Percentiles rank a stretch among this genome's conserved stretches.
These are phyloP conservation scores for Aspidiotus rigidus DNA, from an alignment of 2,888 invertebrate genomes.

Conservation along the genomic window DNA sequence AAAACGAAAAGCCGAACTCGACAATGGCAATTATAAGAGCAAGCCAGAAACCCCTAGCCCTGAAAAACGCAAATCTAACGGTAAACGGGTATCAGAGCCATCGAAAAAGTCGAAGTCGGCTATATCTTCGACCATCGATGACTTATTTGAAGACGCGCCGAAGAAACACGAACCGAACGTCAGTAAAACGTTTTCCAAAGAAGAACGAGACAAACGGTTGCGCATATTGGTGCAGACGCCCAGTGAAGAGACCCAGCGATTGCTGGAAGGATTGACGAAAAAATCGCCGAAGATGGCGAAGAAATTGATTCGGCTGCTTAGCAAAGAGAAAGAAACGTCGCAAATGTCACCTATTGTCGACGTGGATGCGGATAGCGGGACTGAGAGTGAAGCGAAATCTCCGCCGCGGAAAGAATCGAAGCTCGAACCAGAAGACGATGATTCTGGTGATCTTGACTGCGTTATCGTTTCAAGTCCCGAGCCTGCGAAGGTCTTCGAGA, in stretches of 20 bases:
- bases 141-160: conserved; percentile 2
- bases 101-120: background rate
- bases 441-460: background rate
- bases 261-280: conserved; percentile 3
- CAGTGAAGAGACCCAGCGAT: no score
- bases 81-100: background rate
- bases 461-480: conserved; percentile 4
- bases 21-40: background rate
- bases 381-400: no score
- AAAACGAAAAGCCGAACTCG: background rate
- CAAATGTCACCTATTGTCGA: background rate
- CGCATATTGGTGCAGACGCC: background rate
- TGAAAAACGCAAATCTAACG: background rate
- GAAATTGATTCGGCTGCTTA: background rate
- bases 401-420: no score
- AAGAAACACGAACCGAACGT: background rate
- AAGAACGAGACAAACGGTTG: conserved; percentile 9
- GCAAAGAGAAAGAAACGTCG: background rate
- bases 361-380: background rate
- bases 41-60: background rate
- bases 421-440: background rate
- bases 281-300: background rate
- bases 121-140: background rate
- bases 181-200: conserved; percentile 8
- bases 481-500: background rate